Evolutionary conservation across 2,113 vertebrate species (phyloP).

Genomic region (Phasianus colchicus): DNA sequence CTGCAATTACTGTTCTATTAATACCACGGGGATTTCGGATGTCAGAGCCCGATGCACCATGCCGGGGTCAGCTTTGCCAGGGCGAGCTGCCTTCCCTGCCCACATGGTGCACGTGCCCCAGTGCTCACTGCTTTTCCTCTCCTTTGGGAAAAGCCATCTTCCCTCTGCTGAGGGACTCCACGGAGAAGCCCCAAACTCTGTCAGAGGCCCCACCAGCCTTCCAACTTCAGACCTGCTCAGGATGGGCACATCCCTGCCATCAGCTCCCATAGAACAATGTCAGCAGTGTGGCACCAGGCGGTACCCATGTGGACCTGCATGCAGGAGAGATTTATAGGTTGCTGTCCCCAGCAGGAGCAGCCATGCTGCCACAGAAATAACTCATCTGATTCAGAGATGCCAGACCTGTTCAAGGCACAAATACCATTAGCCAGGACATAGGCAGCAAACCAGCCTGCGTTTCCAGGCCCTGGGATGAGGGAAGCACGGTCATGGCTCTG

Average conservation of each 20-base stretch:
- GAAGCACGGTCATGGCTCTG: not conserved
- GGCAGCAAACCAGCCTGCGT: not conserved
- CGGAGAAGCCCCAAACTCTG: not conserved
- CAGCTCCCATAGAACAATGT: not conserved
- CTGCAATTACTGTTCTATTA: constrained; percentile 73
- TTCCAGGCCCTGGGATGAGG: not conserved
- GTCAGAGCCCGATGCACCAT: not conserved
- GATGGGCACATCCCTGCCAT: not conserved
- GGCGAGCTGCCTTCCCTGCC: not conserved
- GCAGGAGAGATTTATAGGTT: constrained; percentile 23
- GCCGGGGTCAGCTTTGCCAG: not conserved
- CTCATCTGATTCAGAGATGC: not conserved
- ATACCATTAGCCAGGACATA: not conserved
- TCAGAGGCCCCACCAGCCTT: not conserved
- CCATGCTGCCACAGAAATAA: constrained; percentile 32
- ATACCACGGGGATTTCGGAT: constrained; percentile 60
- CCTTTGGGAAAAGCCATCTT: not conserved
- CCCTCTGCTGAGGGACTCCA: not conserved
- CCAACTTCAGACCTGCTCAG: not conserved
- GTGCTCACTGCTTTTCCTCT: not conserved
- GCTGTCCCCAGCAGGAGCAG: not conserved
- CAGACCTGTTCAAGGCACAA: not conserved
- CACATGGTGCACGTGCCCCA: rapidly evolving
- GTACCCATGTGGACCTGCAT: not conserved
- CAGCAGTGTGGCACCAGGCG: not conserved